Evolutionary conservation across 2,113 vertebrate genomes (phyloP).

Genomic region (Protobothrops flavoviridis): DNA sequence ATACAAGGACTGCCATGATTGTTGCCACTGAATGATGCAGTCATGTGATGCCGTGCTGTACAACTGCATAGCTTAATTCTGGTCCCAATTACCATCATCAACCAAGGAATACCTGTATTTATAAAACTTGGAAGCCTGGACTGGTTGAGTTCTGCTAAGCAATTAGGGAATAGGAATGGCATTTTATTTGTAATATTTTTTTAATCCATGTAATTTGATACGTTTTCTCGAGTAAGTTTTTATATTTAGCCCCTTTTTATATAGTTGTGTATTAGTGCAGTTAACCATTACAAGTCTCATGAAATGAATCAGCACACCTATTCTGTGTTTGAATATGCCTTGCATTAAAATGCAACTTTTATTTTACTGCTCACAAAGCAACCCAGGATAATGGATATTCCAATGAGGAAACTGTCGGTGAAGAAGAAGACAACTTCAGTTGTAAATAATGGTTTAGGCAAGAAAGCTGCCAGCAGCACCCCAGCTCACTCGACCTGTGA

Average conservation of each 20-base stretch:
- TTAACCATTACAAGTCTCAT: background rate
- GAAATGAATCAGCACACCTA: background rate
- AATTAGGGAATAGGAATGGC: background rate
- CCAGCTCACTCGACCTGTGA: constrained; percentile 76
- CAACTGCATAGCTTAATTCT: background rate
- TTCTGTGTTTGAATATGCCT: constrained; percentile 37
- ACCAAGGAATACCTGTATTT: background rate
- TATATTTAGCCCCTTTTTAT: background rate
- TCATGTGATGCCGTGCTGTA: background rate
- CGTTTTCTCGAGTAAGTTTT: constrained; percentile 2
- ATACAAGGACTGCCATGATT: background rate
- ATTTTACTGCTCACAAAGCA: constrained; percentile 76
- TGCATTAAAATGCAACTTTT: constrained; percentile 49
- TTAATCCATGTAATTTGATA: constrained; percentile 26
- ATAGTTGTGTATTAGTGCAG: background rate
- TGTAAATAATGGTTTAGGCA: constrained; percentile 63
- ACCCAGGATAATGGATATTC: constrained; percentile 72
- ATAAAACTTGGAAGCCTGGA: constrained; percentile 27
- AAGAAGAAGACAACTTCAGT: constrained; percentile 71
- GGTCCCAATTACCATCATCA: background rate
- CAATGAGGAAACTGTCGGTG: constrained; percentile 70
- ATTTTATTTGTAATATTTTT: background rate
- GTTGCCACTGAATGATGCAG: background rate
- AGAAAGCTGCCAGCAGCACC: constrained; percentile 67
- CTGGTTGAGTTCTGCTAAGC: background rate